Evolutionary conservation across 2,113 vertebrate species (phyloP), one percentile per base, ranked within the genome.

Genomic region (Tachuris rubrigastra): DNA sequence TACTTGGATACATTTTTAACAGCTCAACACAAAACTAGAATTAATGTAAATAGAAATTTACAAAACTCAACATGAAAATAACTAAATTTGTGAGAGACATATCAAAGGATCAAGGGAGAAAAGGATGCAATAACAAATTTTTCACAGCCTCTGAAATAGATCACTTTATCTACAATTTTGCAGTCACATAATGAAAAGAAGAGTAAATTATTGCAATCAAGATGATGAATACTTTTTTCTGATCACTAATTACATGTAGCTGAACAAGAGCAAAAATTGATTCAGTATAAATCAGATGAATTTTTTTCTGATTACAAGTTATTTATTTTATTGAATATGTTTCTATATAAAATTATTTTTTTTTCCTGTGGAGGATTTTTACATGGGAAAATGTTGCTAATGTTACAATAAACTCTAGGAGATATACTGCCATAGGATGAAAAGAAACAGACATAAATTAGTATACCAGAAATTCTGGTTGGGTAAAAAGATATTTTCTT

Each of bases 171-270:
- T 22, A 56, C 16, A 77, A 52, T 83, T 92, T 90, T 79, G 7
- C 58, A 80, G 83, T 52, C 46, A 52, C 10, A 17, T 83, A 85
- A 88, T 92, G 95, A 63, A 82, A 92, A 63, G 39, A 71, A 75
- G 56, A 63, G 31, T 44, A 83, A 83, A 88, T 90, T 88, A 65
- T 68, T 73, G 72, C 80, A 93, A 95, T 96, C 79, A 95, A 83
- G 83, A 56, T 73, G 75, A 95, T 90, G 75, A 90, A 58, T 87
- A 21, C 37, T 78, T 93, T 95, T 96, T 93, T 71, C 56, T 79
- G 47, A 72, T 95, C 27, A 56, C 19, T 90, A 88, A 87, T 85
- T 75, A 88, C 21, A 17, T 24, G 12, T 23, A 85, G 35, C 22
- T 92, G 83, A 93, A 72, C 16, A 68, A 78, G 47, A 92, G 30